A percentile compares a stretch with the other conserved stretches of the same genome.
phyloP scores from a whole-genome alignment of 92 coral and sea anemone species.

The Epizoanthus rinbou region DNA sequence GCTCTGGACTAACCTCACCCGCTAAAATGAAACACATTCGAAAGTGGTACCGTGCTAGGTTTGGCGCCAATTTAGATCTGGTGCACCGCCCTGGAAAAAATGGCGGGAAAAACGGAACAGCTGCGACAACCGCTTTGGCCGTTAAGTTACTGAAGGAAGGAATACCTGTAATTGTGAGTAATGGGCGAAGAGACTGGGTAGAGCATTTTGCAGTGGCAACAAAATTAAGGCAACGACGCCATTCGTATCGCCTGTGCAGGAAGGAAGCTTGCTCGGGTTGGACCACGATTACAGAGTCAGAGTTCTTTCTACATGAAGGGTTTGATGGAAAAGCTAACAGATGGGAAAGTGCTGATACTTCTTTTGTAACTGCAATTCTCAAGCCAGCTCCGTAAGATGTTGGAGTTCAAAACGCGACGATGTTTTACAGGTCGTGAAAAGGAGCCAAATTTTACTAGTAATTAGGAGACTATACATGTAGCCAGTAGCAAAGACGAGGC shows the following conservation, averaged over 20 bases:
- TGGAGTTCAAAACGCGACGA: not conserved
- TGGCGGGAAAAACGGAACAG: slow-evolving; percentile 3
- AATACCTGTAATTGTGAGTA: slow-evolving; percentile 75
- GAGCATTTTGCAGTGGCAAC: slow-evolving; percentile 75
- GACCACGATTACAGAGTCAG: slow-evolving; percentile 51
- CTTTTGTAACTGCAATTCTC: slow-evolving; percentile 68
- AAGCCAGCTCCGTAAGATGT: slow-evolving; percentile 15
- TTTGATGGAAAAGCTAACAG: slow-evolving; percentile 46
- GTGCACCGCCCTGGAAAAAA: not conserved
- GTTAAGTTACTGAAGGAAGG: slow-evolving; percentile 59
- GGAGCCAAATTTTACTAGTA: no score
- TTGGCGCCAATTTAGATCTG: slow-evolving; percentile 45
- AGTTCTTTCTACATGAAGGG: slow-evolving; percentile 62
- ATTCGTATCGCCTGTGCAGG: slow-evolving; percentile 60
- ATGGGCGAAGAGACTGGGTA: slow-evolving; percentile 41
- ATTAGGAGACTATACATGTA: no score
- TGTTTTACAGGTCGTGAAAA: no score
- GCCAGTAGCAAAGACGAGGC: no score
- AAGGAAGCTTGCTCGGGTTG: slow-evolving; percentile 59
- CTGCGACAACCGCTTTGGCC: slow-evolving; percentile 35
- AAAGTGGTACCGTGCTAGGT: slow-evolving; percentile 39
- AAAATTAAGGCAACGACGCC: slow-evolving; percentile 57
- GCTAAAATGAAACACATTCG: slow-evolving; percentile 66
- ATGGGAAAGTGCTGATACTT: slow-evolving; percentile 76
- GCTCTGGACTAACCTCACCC: slow-evolving; percentile 66